Conservation (phyloP, 2,113 vertebrate species). For the Ciconia maguari region DNA sequence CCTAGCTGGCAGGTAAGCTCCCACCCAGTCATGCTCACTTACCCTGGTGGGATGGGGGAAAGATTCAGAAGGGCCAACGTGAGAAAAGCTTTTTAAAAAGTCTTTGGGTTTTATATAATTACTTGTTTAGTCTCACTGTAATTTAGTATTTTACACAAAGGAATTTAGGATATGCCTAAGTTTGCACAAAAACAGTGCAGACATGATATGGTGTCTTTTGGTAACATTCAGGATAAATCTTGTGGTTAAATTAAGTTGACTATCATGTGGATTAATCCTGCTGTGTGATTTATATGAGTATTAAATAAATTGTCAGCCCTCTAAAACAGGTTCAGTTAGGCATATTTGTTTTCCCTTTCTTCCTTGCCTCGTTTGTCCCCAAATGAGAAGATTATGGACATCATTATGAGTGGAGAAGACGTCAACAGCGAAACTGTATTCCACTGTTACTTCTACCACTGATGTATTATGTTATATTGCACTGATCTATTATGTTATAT, state of each 20-base stretch:
- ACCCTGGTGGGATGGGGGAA: background rate
- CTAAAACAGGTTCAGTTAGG: background rate
- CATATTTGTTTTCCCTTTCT: background rate
- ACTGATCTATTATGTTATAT: background rate
- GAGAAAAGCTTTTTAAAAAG: background rate
- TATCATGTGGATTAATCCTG: background rate
- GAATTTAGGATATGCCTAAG: background rate
- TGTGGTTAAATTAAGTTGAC: background rate
- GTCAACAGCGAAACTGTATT: background rate
- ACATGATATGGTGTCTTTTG: background rate
- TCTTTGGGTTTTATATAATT: background rate
- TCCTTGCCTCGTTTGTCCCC: background rate
- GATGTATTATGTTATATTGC: no score
- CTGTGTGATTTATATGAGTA: background rate
- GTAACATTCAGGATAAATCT: background rate
- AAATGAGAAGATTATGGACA: background rate
- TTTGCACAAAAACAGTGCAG: background rate
- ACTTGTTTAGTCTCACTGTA: background rate
- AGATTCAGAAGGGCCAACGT: background rate
- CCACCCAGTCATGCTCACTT: background rate
- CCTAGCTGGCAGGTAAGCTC: background rate
- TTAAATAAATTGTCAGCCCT: background rate
- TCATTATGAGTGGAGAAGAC: background rate
- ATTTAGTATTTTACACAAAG: background rate
- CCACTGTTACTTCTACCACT: background rate